Base-by-base conservation (phyloP, 2,797 vertebrate species). In the Cossypha caffra region DNA sequence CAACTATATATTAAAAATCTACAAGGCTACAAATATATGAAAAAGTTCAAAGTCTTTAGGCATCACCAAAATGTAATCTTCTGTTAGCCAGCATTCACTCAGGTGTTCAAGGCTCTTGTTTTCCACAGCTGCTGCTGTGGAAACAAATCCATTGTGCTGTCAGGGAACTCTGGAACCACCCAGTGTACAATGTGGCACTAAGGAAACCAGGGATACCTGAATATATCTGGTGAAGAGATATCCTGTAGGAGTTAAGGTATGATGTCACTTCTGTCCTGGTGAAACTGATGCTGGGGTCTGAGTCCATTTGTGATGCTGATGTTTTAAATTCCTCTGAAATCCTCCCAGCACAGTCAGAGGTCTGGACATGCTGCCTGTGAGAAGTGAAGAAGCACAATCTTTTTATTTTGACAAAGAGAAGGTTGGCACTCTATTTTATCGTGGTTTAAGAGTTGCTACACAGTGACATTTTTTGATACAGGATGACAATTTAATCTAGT, bases 401-500 rank as follows among this genome's bases (percentile, higher is more conserved):
- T 93, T 90, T 72, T 54, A 74, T 90, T 94, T 91, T 86, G 42
- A 35, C 72, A 81, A 64, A 83, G 68, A 74, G 55, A 74, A 89
- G 81, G 77, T 74, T 89, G 90, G 63, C 71, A 40, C 0, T 19
- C 84, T 80, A 59, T 59, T 94, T 83, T 83, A 75, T 96, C 21
- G 0, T 48, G 85, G 79, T 91, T 85, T 86, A 66, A 73, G 92
- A 63, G 63, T 31, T 69, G 63, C 57, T 88, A 40, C 50, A 43
- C 37, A 62, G 85, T 0, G 62, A 93, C 94, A 81, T 72, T 95
- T 93, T 90, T 79, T 95, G 93, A 94, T 94, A 93, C 0, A 15
- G 66, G 58, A 72, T 94, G 85, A 91, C 88, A 96, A 54, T 91
- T 96, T 90, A 96, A 93, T 95, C 82, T 86, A 37, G 19, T 72